phyloP scores from a whole-genome alignment of 2,888 invertebrate species.

The Drosophila stalkeri region DNA sequence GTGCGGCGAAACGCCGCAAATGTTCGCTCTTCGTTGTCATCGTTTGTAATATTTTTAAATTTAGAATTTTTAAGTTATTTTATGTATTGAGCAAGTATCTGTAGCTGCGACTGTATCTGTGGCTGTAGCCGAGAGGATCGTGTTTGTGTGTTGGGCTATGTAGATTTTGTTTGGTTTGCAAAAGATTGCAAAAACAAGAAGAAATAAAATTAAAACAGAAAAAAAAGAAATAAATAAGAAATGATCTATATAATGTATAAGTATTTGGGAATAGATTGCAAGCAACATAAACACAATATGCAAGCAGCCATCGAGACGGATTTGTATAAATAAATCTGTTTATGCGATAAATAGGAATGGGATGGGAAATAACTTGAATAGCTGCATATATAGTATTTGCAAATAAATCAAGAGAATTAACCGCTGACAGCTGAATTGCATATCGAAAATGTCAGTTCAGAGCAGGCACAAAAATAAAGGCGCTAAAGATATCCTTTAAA shows the following conservation, averaged over 20 bases:
- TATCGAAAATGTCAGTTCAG: slow-evolving; percentile 28
- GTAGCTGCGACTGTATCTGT: slow-evolving; percentile 36
- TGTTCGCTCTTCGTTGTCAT: slow-evolving; percentile 74
- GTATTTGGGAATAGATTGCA: slow-evolving; percentile 50
- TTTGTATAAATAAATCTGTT: slow-evolving; percentile 72
- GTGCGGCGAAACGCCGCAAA: slow-evolving; percentile 56
- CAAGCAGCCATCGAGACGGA: slow-evolving; percentile 50
- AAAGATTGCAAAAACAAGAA: slow-evolving; percentile 51
- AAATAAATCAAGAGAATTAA: slow-evolving; percentile 67
- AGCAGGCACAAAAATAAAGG: background rate
- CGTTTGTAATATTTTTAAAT: slow-evolving; percentile 82
- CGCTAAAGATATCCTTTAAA: slow-evolving; percentile 4
- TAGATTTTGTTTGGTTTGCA: slow-evolving; percentile 63
- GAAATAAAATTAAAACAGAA: background rate
- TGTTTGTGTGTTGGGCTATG: slow-evolving; percentile 5
- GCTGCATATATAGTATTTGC: slow-evolving; percentile 32
- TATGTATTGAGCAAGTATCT: slow-evolving; percentile 75
- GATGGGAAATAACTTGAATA: slow-evolving; percentile 67
- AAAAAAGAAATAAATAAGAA: slow-evolving; percentile 34
- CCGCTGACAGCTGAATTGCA: slow-evolving; percentile 61
- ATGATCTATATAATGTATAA: slow-evolving; percentile 56
- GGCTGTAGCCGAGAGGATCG: slow-evolving; percentile 14
- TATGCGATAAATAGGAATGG: slow-evolving; percentile 60
- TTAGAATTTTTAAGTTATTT: slow-evolving; percentile 82
- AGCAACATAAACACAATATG: slow-evolving; percentile 78